Evolutionary conservation across 2,888 invertebrate species (phyloP), one percentile per base, ranked within the genome.

Genomic region (Allygus modestus): DNA sequence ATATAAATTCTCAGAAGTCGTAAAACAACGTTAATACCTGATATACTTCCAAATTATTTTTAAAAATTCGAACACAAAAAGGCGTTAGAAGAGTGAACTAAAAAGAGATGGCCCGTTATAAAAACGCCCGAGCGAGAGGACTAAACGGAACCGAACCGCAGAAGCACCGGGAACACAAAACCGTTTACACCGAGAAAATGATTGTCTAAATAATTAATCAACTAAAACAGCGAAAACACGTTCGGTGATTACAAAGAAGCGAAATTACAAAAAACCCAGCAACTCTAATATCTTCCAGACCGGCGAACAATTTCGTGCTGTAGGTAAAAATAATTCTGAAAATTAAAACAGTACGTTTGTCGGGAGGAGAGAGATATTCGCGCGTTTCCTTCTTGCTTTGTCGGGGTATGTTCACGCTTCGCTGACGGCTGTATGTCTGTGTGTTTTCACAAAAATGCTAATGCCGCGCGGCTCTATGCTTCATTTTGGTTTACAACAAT

Each of bases 321-420:
- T 83, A 83, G 83, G 83, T 83, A 83, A 83, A 83, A 83, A 83
- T 83, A 83, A 83, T 83, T 83, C 83, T 51, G 73, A 73, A 83
- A 83, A 83, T 83, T 83, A 83, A 83, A 83, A 83, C 83, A 83
- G 83, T 71, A 83, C 71, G 83, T 83, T 73, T 73, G 83, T 71
- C 61, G 28, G 28, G 82, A 33, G 71, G 81, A 17, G 81, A 43
- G 69, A 82, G 23, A 82, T 41, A 69, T 69, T 9, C 33, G 33
- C 81, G 81, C 54, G 81, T 81, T 33, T 71, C 73, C 51, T 73
- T 43, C 82, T 28, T n/a, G 82, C 82, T 82, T 69, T 82, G 82
- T 82, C 65, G n/a, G 23, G 33, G 65, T 33, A 82, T 73, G 83
- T 83, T 83, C 83, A 71, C 73, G 71, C 73, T 73, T 51, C 69